These are phyloP conservation scores for Mesorhabditis spiculigera DNA, from an alignment of 2,888 invertebrate genomes.

Conservation along the genomic window DNA sequence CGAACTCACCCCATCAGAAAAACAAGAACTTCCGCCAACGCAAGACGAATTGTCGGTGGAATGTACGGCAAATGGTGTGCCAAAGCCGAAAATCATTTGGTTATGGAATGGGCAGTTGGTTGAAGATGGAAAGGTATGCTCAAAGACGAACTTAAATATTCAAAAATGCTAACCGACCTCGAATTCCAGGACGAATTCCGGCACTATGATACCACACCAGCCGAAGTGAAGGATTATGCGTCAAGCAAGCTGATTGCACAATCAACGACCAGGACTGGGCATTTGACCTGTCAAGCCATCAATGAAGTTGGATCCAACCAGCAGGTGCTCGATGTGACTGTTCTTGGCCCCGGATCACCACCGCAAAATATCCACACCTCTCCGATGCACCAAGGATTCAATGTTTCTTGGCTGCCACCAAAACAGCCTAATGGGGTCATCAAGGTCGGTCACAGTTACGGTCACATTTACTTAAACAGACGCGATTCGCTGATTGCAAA, in stretches of 20 bases:
- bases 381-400: constrained; percentile 53
- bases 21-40: constrained; percentile 40
- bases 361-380: constrained; percentile 44
- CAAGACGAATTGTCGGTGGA: constrained; percentile 48
- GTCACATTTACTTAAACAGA: not conserved
- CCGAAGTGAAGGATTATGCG: constrained; percentile 42
- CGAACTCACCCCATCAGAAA: constrained; percentile 37
- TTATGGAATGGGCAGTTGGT: constrained; percentile 49
- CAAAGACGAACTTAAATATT: not conserved
- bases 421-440: constrained; percentile 50
- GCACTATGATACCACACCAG: constrained; percentile 49
- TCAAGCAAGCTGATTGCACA: constrained; percentile 50
- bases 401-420: constrained; percentile 53
- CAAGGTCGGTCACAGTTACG: constrained; percentile 17
- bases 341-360: constrained; percentile 51
- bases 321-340: constrained; percentile 46
- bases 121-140: constrained; percentile 49
- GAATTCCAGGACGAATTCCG: constrained; percentile 51
- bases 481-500: not conserved
- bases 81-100: constrained; percentile 56
- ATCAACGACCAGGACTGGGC: constrained; percentile 50
- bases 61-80: constrained; percentile 53
- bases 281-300: constrained; percentile 48
- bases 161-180: not conserved
- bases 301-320: constrained; percentile 50